Evolutionary conservation across 2,888 invertebrate genomes (phyloP).

Genomic region (Cosmia pyralina): DNA sequence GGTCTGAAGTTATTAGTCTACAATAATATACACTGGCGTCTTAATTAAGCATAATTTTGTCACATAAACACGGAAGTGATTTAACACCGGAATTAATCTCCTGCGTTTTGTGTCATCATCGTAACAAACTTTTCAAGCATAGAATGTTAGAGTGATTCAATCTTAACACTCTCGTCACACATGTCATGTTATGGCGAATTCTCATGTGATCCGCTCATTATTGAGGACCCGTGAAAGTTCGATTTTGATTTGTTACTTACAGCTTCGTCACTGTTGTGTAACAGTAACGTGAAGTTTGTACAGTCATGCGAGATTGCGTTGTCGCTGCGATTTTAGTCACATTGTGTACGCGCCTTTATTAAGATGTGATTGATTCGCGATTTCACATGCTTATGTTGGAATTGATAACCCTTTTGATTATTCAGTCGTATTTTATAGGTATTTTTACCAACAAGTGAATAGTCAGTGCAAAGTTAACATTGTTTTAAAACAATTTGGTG

Average conservation of each 20-base stretch:
- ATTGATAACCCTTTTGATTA: conserved; percentile 17
- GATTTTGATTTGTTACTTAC: conserved; percentile 69
- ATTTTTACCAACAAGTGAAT: background rate
- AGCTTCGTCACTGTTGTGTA: conserved; percentile 61
- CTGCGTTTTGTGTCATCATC: conserved; percentile 29
- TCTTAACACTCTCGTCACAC: conserved; percentile 25
- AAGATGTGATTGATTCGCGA: conserved; percentile 46
- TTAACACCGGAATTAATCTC: conserved; percentile 26
- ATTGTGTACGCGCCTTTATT: conserved; percentile 46
- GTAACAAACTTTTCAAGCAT: conserved; percentile 24
- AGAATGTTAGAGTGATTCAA: conserved; percentile 31
- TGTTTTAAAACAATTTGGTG: background rate
- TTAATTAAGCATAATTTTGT: background rate
- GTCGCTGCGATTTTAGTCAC: conserved; percentile 35
- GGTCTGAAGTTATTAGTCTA: background rate
- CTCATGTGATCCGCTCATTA: conserved; percentile 60
- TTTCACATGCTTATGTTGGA: conserved; percentile 35
- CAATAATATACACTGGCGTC: background rate
- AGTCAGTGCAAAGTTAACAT: background rate
- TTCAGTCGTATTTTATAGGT: background rate
- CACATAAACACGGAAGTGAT: conserved; percentile 30
- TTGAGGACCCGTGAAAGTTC: conserved; percentile 69
- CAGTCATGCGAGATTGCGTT: conserved; percentile 44
- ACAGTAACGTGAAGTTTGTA: conserved; percentile 58
- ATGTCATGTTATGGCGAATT: conserved; percentile 45